Evolutionary conservation across 2,888 invertebrate genomes (phyloP).

Genomic region (Spodoptera littoralis): DNA sequence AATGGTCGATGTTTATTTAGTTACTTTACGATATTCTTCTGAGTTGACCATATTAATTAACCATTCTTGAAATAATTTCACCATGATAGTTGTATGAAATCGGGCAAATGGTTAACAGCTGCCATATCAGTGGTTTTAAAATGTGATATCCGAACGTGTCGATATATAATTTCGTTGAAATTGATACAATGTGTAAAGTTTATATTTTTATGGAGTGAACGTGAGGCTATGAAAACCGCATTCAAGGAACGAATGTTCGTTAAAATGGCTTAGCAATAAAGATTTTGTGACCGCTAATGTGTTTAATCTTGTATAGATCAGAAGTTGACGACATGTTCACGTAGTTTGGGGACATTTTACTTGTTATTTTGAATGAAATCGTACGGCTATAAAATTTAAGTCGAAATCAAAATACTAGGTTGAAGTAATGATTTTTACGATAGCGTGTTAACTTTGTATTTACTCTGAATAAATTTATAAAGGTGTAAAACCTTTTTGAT

Average conservation of each 20-base stretch:
- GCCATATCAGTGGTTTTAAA: constrained; percentile 29
- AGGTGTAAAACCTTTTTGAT: constrained; percentile 5
- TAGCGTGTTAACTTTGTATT: constrained; percentile 1
- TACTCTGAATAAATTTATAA: constrained; percentile 4
- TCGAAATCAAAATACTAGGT: constrained; percentile 14
- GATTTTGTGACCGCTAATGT: constrained; percentile 51
- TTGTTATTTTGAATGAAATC: constrained; percentile 13
- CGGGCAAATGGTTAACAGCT: constrained; percentile 4
- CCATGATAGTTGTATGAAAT: constrained; percentile 15
- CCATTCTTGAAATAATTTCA: constrained; percentile 16
- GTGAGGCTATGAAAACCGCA: constrained; percentile 54
- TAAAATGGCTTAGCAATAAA: constrained; percentile 53
- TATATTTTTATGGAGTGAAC: constrained; percentile 55
- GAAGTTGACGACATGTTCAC: constrained; percentile 24
- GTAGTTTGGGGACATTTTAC: constrained; percentile 22
- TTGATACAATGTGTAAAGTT: constrained; percentile 57
- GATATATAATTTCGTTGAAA: constrained; percentile 41
- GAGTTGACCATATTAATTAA: constrained; percentile 16
- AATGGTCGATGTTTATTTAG: constrained; percentile 11
- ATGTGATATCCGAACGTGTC: constrained; percentile 42
- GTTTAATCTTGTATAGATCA: constrained; percentile 43
- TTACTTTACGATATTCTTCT: constrained; percentile 12
- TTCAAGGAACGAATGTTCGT: constrained; percentile 51
- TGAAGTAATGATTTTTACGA: constrained; percentile 4
- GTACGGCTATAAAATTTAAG: constrained; percentile 9